These are phyloP conservation scores for Sanderia malayensis DNA, from an alignment of 30 jellyfish, hydroid and myxozoan species.

Conservation along the genomic window DNA sequence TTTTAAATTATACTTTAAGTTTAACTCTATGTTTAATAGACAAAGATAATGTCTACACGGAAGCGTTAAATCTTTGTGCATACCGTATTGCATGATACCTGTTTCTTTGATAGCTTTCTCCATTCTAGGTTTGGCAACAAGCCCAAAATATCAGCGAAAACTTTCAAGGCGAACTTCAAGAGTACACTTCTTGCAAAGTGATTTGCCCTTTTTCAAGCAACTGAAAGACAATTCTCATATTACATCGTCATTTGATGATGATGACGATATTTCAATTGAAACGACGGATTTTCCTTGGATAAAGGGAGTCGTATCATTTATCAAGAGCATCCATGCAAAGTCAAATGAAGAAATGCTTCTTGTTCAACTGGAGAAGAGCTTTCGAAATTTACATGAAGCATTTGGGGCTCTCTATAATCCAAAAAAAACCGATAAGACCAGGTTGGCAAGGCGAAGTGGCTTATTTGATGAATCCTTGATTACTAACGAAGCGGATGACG, in stretches of 20 bases:
- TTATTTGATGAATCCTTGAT: constrained; percentile 11
- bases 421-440: not conserved
- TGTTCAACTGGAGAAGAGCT: constrained; percentile 42
- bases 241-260: constrained; percentile 56
- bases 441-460: constrained; percentile 30
- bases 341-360: constrained; percentile 6
- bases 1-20: no score
- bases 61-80: no score
- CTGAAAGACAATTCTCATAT: constrained; percentile 23
- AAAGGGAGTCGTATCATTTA: constrained; percentile 37
- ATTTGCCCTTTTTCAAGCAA: constrained; percentile 14
- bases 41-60: no score
- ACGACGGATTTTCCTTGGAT: constrained; percentile 79
- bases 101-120: no score
- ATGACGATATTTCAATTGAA: constrained; percentile 68
- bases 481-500: not conserved
- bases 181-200: constrained; percentile 28
- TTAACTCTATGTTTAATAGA: no score
- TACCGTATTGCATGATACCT: no score
- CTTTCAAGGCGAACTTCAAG: constrained; percentile 34
- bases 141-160: constrained; percentile 59
- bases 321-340: constrained; percentile 22
- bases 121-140: constrained; percentile 28
- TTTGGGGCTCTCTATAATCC: constrained; percentile 50
- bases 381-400: constrained; percentile 54